These are phyloP conservation scores for Heterodera carotae DNA, from an alignment of 1,140 invertebrate genomes.

Conservation along the genomic window DNA sequence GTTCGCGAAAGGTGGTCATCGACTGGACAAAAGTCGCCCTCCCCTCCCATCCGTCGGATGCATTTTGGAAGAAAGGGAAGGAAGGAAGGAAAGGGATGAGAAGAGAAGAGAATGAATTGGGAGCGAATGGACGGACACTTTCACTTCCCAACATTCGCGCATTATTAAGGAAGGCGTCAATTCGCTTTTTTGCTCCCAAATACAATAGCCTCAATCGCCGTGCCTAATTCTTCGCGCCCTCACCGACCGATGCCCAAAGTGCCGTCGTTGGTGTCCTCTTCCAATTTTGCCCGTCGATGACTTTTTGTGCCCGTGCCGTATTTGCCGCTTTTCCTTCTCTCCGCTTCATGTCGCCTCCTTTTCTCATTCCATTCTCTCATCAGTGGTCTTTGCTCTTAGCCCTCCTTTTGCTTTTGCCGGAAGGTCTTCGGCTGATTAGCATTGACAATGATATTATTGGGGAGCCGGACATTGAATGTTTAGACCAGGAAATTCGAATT, in stretches of 20 bases:
- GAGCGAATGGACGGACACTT: neutral
- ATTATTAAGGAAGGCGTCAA: too few relatives aligned
- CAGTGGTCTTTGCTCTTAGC: too few relatives aligned
- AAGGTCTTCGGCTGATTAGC: constrained; percentile 24
- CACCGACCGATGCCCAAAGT: too few relatives aligned
- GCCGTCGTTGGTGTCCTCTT: too few relatives aligned
- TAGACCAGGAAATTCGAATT: constrained; percentile 63
- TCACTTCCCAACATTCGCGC: neutral
- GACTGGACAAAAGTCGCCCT: neutral
- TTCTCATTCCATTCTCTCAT: too few relatives aligned
- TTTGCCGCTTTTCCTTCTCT: neutral
- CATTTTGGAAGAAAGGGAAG: neutral
- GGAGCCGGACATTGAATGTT: constrained; percentile 64
- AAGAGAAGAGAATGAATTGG: too few relatives aligned
- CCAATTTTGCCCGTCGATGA: too few relatives aligned
- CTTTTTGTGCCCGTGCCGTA: too few relatives aligned
- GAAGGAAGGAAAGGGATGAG: neutral
- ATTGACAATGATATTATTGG: constrained; percentile 66
- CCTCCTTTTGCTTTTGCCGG: neutral
- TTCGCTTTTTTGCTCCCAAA: too few relatives aligned
- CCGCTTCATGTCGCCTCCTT: neutral
- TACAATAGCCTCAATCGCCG: too few relatives aligned
- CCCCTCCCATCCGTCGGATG: neutral
- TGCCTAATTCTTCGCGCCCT: too few relatives aligned
- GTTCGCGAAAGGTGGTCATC: neutral